phyloP scores from a whole-genome alignment of 2,888 invertebrate species.

The Parnassius smintheus region DNA sequence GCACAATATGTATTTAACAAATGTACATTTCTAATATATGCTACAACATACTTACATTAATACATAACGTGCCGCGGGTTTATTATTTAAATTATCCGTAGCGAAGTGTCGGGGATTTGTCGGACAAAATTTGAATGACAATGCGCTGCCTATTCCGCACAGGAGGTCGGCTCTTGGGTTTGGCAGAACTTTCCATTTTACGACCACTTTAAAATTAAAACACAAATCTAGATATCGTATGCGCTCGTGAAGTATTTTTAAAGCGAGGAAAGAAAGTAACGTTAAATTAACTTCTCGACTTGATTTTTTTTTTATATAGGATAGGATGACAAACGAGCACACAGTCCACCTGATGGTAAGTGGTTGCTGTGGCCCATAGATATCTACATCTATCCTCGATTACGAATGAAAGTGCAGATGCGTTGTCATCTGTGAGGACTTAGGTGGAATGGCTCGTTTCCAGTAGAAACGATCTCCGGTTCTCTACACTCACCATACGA shows the following conservation, averaged over 20 bases:
- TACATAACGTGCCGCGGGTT: constrained; percentile 35
- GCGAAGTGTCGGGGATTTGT: constrained; percentile 50
- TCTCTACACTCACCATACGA: too few species aligned
- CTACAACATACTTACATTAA: constrained; percentile 19
- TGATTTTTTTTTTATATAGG: too few species aligned
- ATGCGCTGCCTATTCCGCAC: constrained; percentile 37
- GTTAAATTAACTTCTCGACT: too few species aligned
- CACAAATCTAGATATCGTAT: constrained; percentile 11
- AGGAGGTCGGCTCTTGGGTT: constrained; percentile 24
- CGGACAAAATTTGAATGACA: constrained; percentile 67
- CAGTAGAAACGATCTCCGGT: too few species aligned
- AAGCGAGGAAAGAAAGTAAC: not conserved
- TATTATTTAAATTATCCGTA: constrained; percentile 65
- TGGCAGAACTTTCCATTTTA: constrained; percentile 28
- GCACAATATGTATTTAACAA: not conserved
- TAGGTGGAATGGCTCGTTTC: too few species aligned
- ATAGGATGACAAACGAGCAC: too few species aligned
- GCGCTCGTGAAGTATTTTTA: constrained; percentile 12
- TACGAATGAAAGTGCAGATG: too few species aligned
- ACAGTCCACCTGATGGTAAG: too few species aligned
- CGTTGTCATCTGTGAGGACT: too few species aligned
- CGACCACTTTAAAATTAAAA: constrained; percentile 22
- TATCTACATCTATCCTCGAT: too few species aligned
- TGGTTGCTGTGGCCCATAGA: too few species aligned
- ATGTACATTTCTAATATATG: not conserved